Conservation (phyloP, 1,140 invertebrate species). For the Lamellibrachia luymesi region DNA sequence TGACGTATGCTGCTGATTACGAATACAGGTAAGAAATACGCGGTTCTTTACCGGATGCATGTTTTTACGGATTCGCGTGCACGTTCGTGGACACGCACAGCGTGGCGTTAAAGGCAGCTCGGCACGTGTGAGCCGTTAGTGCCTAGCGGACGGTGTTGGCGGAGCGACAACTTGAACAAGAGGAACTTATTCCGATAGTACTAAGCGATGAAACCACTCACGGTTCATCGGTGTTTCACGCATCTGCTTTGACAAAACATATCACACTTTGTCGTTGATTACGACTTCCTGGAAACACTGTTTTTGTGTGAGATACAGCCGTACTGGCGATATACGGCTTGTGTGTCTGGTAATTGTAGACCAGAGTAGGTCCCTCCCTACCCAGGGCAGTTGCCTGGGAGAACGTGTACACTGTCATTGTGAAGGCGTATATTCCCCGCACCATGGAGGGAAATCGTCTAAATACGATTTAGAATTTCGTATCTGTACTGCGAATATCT, state of each 20-base stretch:
- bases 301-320: neutral
- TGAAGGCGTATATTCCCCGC: neutral
- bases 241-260: neutral
- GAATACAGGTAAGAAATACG: neutral
- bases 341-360: neutral
- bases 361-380: neutral
- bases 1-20: neutral
- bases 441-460: neutral
- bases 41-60: neutral
- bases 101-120: neutral
- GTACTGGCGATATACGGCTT: neutral
- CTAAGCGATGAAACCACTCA: neutral
- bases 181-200: neutral
- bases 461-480: neutral
- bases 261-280: neutral
- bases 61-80: neutral
- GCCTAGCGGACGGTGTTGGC: neutral
- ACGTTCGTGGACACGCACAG: too few relatives aligned
- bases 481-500: neutral
- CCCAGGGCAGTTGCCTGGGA: neutral
- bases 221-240: neutral
- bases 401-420: neutral
- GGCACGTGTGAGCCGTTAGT: neutral
- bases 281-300: neutral
- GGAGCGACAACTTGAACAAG: neutral